Base-by-base conservation (phyloP, 2,797 vertebrate species). In the Syncerus caffer region DNA sequence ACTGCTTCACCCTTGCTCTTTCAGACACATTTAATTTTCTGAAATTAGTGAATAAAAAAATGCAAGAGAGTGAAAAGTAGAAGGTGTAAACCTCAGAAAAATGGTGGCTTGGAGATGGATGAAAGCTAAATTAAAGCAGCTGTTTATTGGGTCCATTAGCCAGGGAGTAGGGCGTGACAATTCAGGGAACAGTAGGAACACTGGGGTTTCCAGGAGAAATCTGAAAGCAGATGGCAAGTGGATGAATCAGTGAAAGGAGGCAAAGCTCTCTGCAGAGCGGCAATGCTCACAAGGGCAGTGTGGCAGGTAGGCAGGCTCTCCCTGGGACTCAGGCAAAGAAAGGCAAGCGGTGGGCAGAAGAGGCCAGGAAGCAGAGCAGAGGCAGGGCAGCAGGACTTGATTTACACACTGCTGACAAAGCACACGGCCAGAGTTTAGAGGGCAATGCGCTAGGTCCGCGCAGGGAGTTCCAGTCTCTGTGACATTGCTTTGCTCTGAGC, bases 201-300 rank as follows among this genome's bases (percentile, higher is more conserved):
- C 89, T 95, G 83, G 78, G 27, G 29, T 96, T 95, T 93, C 89
- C 34, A 9, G 57, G 94, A 95, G 88, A 86, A 95, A 45, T 57
- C 31, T 82, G 80, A 89, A 93, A 97, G 58, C 95, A 97, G 89
- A 93, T 97, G 97, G 96, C 91, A 87, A 93, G 86, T 79, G 64
- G 74, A 92, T 89, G 80, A 90, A 80, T 93, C 97, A 80, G 21
- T 78, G 89, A 85, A 89, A 91, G 93, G 67, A 9, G 1, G 50
- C 88, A 85, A 92, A 96, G 53, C 83, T 67, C 12, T 91, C 93
- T 85, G 7, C 34, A 64, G 74, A 62, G 53, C 51, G 53, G 57
- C 71, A 23, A 19, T 57, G 92, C 74, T 94, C 90, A 86, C 34
- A 53, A 95, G 64, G 90, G 64, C 85, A 60, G 62, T 23, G 89